A percentile compares a stretch with the other conserved stretches of the same genome.
phyloP scores from a whole-genome alignment of 2,797 vertebrate species.

The Rhadinocentrus ornatus region DNA sequence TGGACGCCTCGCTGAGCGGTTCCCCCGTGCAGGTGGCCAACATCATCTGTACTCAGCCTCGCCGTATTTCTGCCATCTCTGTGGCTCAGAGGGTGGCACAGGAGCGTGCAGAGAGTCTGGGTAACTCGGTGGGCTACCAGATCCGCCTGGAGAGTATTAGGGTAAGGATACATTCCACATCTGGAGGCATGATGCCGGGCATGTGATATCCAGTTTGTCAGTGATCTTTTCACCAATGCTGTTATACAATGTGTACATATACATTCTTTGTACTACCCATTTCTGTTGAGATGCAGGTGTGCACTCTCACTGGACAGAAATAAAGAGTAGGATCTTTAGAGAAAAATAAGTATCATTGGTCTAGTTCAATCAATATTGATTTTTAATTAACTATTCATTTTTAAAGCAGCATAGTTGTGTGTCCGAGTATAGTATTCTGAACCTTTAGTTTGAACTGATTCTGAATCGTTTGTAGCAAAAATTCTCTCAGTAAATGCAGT shows the following conservation, averaged over 20 bases:
- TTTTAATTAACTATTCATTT: too few relatives aligned
- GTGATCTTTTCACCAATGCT: background rate
- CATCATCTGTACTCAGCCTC: conserved; percentile 96
- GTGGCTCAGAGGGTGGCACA: conserved; percentile 95
- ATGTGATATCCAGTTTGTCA: background rate
- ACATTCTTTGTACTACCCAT: background rate
- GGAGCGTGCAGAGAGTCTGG: conserved; percentile 91
- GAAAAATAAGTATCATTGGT: background rate
- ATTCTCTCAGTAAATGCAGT: background rate
- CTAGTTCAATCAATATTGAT: background rate
- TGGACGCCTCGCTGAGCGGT: conserved; percentile 89
- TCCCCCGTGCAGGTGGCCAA: conserved; percentile 86
- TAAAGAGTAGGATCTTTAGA: background rate
- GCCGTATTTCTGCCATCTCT: conserved; percentile 95
- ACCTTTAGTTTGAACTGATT: background rate
- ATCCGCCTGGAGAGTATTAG: conserved; percentile 95
- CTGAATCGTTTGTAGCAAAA: background rate
- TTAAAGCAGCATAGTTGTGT: background rate
- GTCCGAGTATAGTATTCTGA: background rate
- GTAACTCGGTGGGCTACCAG: conserved; percentile 95
- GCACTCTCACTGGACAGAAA: background rate
- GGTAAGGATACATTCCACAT: conserved; percentile 72
- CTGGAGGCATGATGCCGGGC: too few relatives aligned
- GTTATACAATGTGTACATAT: background rate
- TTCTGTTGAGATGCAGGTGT: background rate